A percentile compares a stretch with the other conserved stretches of the same genome.
These are phyloP conservation scores for Lepidonotus clava DNA, from an alignment of 2,888 invertebrate genomes.

Conservation along the genomic window DNA sequence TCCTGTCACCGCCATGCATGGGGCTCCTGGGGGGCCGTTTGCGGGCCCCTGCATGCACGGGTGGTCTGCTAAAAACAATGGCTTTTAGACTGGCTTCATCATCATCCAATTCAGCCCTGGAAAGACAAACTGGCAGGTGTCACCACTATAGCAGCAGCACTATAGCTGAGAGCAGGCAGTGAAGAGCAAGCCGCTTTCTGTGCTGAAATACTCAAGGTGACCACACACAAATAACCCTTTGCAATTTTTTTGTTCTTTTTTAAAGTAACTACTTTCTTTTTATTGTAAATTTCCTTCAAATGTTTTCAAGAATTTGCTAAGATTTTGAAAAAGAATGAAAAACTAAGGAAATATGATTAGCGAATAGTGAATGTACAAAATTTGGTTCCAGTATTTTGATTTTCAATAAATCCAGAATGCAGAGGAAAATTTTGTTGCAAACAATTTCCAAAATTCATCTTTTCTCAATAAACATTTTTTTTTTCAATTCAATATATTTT, in stretches of 20 bases:
- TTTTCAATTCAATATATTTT: too few relatives aligned
- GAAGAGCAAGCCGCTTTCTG: neutral
- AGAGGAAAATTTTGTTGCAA: too few relatives aligned
- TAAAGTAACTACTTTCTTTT: neutral
- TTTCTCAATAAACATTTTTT: too few relatives aligned
- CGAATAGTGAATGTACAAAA: too few relatives aligned
- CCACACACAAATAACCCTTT: neutral
- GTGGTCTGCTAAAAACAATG: slow-evolving; percentile 21
- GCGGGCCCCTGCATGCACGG: neutral
- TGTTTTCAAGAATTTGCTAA: neutral
- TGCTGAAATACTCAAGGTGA: neutral
- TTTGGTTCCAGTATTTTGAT: too few relatives aligned
- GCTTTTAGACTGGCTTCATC: neutral
- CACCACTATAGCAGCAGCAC: slow-evolving; percentile 17
- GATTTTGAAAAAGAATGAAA: neutral
- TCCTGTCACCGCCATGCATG: neutral
- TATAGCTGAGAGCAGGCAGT: neutral
- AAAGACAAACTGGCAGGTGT: slow-evolving; percentile 12
- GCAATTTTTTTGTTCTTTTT: neutral
- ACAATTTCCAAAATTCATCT: too few relatives aligned
- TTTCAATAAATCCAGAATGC: too few relatives aligned
- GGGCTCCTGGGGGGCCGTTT: too few relatives aligned
- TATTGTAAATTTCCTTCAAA: neutral
- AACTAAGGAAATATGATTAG: too few relatives aligned
- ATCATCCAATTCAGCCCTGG: neutral